Conservation (phyloP, 35 echinoderm and acorn worm species). For the Holothuria glaberrima region DNA sequence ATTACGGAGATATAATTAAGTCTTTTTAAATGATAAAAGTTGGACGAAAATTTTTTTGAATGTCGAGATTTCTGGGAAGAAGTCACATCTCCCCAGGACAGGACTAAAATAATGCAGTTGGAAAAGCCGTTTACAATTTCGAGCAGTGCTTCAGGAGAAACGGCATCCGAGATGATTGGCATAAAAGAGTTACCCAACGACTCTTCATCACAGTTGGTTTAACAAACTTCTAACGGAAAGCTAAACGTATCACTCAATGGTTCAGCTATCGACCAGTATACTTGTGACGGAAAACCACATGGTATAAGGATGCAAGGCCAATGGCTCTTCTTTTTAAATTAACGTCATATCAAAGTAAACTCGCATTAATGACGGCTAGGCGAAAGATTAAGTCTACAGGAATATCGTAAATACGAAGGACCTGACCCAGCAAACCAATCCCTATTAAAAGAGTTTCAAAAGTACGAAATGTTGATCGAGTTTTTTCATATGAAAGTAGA, state of each 20-base stretch:
- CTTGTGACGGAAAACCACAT: not conserved
- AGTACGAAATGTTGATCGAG: too few species aligned
- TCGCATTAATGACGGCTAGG: not conserved
- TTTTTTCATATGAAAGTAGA: too few species aligned
- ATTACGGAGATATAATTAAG: too few species aligned
- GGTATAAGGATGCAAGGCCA: not conserved
- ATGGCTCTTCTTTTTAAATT: not conserved
- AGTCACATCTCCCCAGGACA: not conserved
- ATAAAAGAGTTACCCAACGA: constrained; percentile 6
- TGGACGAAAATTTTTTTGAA: not conserved
- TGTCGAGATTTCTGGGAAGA: not conserved
- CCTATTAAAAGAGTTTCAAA: too few species aligned
- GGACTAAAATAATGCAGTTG: not conserved
- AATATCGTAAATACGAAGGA: not conserved
- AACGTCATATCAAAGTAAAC: not conserved
- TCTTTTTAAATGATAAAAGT: too few species aligned
- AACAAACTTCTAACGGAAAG: not conserved
- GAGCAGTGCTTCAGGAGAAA: not conserved
- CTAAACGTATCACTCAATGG: not conserved
- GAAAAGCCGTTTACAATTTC: too few species aligned
- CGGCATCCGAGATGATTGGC: not conserved
- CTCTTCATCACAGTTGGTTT: not conserved
- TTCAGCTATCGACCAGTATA: not conserved
- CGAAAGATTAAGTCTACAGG: not conserved
- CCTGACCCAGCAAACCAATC: not conserved